phyloP scores from a whole-genome alignment of 2,888 invertebrate genomes.

The Drosophila robusta region DNA sequence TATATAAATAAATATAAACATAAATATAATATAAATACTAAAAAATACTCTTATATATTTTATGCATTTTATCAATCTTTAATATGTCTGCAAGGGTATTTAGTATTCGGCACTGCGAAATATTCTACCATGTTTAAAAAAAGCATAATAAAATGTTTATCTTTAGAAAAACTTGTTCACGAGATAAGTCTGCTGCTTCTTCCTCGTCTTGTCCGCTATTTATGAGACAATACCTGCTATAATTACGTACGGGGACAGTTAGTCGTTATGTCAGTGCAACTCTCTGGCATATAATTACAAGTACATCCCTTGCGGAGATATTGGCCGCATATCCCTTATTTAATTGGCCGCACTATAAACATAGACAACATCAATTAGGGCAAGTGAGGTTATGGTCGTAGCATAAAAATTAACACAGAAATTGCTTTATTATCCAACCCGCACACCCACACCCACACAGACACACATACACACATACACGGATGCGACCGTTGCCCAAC shows the following conservation, averaged over 20 bases:
- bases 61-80: too few relatives aligned
- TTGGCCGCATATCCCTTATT: slow-evolving; percentile 19
- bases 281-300: neutral
- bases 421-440: slow-evolving; percentile 68
- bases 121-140: too few relatives aligned
- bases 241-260: neutral
- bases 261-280: neutral
- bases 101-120: too few relatives aligned
- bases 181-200: neutral
- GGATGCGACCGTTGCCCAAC: slow-evolving; percentile 1
- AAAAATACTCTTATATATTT: too few relatives aligned
- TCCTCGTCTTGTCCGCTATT: too few relatives aligned
- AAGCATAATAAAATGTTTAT: too few relatives aligned
- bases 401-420: slow-evolving; percentile 73
- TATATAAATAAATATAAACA: too few relatives aligned
- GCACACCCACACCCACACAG: slow-evolving; percentile 4
- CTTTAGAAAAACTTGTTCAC: too few relatives aligned
- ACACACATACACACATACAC: neutral
- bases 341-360: slow-evolving; percentile 57
- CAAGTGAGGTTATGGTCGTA: slow-evolving; percentile 64
- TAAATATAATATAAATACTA: too few relatives aligned
- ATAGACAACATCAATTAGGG: slow-evolving; percentile 64
- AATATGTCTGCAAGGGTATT: too few relatives aligned
- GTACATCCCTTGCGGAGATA: neutral
- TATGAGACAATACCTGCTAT: neutral